These are phyloP conservation scores for Dicentrarchus labrax DNA, from an alignment of 2,113 vertebrate species.

Conservation along the genomic window DNA sequence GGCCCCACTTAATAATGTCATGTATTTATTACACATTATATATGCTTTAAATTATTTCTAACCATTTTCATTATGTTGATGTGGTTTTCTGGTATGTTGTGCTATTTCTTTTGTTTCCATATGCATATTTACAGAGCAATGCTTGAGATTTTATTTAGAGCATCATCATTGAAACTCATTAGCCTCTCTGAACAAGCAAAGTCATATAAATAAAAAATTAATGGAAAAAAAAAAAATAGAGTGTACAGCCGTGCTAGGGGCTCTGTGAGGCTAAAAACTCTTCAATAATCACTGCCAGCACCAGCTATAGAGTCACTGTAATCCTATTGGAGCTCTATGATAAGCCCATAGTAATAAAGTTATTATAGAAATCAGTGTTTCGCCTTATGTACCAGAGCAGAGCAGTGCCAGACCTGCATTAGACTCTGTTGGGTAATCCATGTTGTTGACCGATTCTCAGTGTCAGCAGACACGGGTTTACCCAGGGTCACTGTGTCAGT, in stretches of 20 bases:
- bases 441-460: conserved; percentile 4
- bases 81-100: neutral
- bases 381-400: neutral
- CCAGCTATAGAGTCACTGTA: conserved; percentile 3
- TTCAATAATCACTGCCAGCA: neutral
- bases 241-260: neutral
- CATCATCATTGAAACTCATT: too few species aligned
- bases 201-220: too few species aligned
- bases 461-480: conserved; percentile 23
- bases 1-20: conserved; percentile 27
- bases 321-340: conserved; percentile 15
- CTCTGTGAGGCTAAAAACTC: conserved; percentile 4
- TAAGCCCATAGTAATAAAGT: conserved; percentile 2
- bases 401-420: neutral
- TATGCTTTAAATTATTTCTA: neutral
- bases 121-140: neutral
- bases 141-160: neutral
- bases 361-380: conserved; percentile 31
- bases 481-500: conserved; percentile 27
- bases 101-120: neutral
- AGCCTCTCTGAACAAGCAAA: too few species aligned
- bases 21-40: neutral
- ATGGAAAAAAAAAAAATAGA: too few species aligned
- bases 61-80: neutral
- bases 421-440: neutral